Conservation (phyloP, 1,140 invertebrate species). For the Gerris buenoi region DNA sequence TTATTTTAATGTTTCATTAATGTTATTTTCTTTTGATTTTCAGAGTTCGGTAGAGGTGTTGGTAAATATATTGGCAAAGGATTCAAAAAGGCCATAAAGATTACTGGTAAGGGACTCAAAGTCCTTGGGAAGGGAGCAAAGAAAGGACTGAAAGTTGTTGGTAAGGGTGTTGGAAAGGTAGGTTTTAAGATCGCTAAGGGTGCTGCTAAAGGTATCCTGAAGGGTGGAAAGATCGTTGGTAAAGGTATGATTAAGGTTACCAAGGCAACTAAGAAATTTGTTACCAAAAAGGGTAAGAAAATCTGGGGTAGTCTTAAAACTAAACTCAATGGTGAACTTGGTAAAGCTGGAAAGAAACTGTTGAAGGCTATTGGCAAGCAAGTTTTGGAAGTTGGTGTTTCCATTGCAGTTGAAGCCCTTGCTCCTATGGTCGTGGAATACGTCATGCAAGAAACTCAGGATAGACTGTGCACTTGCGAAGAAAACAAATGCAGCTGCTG, state of each 20-base stretch:
- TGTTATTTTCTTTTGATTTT: not conserved
- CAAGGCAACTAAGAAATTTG: not conserved
- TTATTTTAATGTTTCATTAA: too few species aligned
- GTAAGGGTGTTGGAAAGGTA: not conserved
- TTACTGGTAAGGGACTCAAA: not conserved
- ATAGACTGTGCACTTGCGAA: not conserved
- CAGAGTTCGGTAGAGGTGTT: not conserved
- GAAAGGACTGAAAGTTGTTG: not conserved
- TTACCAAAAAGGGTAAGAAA: not conserved
- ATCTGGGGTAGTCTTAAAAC: not conserved
- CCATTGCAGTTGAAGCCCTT: not conserved
- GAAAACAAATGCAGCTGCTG: not conserved
- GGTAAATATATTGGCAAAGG: not conserved
- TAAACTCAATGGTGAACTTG: not conserved
- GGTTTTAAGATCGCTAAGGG: not conserved
- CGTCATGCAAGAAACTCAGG: not conserved
- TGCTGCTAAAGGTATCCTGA: not conserved
- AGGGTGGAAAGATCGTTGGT: not conserved
- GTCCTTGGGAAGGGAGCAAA: not conserved
- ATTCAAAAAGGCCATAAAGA: not conserved
- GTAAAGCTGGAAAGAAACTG: not conserved
- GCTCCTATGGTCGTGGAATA: not conserved
- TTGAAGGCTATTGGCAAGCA: not conserved
- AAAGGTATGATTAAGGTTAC: not conserved
- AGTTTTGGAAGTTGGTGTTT: not conserved